These are phyloP conservation scores for Cataglyphis cursor DNA, from an alignment of 2,888 invertebrate species.

Conservation along the genomic window DNA sequence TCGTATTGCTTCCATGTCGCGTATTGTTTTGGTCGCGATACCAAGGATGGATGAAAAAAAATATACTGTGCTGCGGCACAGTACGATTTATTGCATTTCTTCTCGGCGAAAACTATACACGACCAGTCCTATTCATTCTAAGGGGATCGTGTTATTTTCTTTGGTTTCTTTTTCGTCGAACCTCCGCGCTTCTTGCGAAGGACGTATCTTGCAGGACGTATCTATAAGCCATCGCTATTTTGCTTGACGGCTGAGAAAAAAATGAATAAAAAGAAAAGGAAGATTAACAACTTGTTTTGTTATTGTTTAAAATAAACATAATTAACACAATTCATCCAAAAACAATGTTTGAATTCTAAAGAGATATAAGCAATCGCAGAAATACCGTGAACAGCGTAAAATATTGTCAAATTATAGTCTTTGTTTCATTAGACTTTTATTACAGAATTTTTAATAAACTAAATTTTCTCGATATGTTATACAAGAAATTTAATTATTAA, in stretches of 20 bases:
- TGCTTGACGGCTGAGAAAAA: neutral
- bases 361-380: slow-evolving; percentile 14
- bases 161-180: slow-evolving; percentile 41
- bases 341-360: slow-evolving; percentile 52
- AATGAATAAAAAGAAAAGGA: neutral
- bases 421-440: slow-evolving; percentile 16
- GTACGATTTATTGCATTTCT: slow-evolving; percentile 66
- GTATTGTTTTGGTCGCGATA: slow-evolving; percentile 51
- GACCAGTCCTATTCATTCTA: slow-evolving; percentile 50
- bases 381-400: slow-evolving; percentile 1
- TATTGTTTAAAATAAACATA: slow-evolving; percentile 17
- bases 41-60: slow-evolving; percentile 46
- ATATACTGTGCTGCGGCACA: slow-evolving; percentile 16
- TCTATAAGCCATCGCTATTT: neutral
- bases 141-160: slow-evolving; percentile 51
- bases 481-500: neutral
- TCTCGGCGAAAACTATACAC: slow-evolving; percentile 48
- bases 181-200: slow-evolving; percentile 44
- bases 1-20: slow-evolving; percentile 23
- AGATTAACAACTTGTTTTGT: slow-evolving; percentile 10
- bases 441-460: neutral
- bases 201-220: slow-evolving; percentile 12
- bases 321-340: slow-evolving; percentile 52
- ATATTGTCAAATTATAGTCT: slow-evolving; percentile 4
- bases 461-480: neutral